Conservation (phyloP, 1,140 invertebrate species). For the Neuroterus valhalla region DNA sequence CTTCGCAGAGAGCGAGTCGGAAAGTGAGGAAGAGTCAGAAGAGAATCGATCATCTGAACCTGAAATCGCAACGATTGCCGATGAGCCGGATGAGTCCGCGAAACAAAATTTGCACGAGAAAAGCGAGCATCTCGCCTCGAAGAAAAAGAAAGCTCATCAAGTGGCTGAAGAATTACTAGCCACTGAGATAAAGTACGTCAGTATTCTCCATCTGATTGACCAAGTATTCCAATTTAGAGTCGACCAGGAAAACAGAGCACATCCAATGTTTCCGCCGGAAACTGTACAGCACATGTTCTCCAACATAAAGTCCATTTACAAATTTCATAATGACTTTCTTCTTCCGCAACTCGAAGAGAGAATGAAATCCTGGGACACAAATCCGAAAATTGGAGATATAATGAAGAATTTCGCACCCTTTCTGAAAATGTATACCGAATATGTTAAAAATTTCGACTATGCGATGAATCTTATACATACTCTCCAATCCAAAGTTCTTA, state of each 20-base stretch:
- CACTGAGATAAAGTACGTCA: conserved; percentile 83
- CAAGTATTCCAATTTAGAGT: conserved; percentile 78
- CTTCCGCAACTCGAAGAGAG: conserved; percentile 80
- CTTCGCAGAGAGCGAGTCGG: conserved; percentile 71
- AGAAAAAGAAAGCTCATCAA: conserved; percentile 73
- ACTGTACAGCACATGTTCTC: conserved; percentile 72
- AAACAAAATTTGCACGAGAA: conserved; percentile 49
- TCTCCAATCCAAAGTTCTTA: conserved; percentile 77
- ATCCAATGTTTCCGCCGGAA: conserved; percentile 73
- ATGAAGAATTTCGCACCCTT: conserved; percentile 86
- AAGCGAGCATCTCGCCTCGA: conserved; percentile 56
- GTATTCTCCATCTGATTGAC: conserved; percentile 82
- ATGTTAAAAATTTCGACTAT: conserved; percentile 83
- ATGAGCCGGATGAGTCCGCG: conserved; percentile 53
- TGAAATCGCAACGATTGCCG: conserved; percentile 56
- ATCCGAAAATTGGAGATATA: conserved; percentile 82
- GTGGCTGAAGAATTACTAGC: conserved; percentile 82
- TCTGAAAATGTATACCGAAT: conserved; percentile 84
- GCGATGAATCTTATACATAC: conserved; percentile 80
- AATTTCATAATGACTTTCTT: conserved; percentile 82
- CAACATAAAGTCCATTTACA: conserved; percentile 76
- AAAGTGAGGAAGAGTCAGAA: conserved; percentile 72
- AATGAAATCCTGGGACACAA: conserved; percentile 78
- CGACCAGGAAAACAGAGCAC: conserved; percentile 73
- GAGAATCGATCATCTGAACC: conserved; percentile 65